Evolutionary conservation across 2,797 vertebrate genomes (phyloP).

Genomic region (Hoplostethus mediterraneus): DNA sequence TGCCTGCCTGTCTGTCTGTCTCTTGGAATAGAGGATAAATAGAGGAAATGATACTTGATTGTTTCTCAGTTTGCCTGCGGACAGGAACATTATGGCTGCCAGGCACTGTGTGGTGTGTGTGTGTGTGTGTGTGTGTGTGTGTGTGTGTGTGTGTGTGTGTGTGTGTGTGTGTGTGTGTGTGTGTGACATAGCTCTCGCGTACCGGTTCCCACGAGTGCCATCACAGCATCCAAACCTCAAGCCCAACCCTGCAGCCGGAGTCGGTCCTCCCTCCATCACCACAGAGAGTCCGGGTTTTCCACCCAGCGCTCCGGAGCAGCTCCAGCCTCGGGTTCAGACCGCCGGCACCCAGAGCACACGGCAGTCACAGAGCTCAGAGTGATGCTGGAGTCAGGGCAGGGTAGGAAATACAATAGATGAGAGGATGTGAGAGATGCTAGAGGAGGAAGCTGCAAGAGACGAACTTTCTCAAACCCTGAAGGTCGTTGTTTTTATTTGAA

Average conservation of each 20-base stretch:
- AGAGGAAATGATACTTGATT: conserved; percentile 21
- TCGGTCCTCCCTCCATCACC: conserved; percentile 4
- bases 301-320: background rate
- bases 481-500: no score
- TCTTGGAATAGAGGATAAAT: background rate
- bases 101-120: conserved; percentile 10
- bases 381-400: no score
- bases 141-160: conserved; percentile 12
- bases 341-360: background rate
- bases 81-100: conserved; percentile 5
- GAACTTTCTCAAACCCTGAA: no score
- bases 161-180: conserved; percentile 11
- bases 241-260: conserved; percentile 7
- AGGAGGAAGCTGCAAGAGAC: no score
- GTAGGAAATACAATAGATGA: no score
- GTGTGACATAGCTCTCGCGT: conserved; percentile 1
- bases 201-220: background rate
- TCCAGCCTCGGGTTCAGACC: no score
- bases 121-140: conserved; percentile 10
- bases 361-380: background rate
- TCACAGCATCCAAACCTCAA: conserved; percentile 24
- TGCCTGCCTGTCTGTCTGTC: no score
- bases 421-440: no score
- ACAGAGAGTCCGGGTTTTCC: no score
- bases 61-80: conserved; percentile 18